Base-by-base conservation (phyloP, 2,797 vertebrate species). In the Hyperoplus immaculatus region DNA sequence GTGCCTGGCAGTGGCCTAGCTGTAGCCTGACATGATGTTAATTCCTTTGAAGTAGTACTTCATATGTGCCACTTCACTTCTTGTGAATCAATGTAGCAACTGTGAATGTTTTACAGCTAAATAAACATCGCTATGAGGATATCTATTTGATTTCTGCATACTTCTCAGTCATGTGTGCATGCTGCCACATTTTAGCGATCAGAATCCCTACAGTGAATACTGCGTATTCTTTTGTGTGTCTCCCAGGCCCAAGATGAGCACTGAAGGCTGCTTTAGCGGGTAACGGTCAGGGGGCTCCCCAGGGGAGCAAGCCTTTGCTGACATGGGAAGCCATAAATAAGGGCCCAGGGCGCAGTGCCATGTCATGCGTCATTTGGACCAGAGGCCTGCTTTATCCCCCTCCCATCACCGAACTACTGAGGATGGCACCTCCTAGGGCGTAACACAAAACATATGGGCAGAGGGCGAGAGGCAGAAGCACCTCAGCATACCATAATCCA, bases 281-380 rank as follows among this genome's bases (percentile, higher is more conserved):
- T 86, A 90, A 88, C 63, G 74, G 90, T 78, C 69, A 67, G 70
- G 83, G 84, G 88, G 89, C 79, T 90, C 92, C 94, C 89, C 90
- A 70, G 88, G 94, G 92, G 94, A 91, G 85, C 84, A 49, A 88
- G 90, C 85, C 91, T 92, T 88, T 18, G 74, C 91, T 94, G 94
- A 95, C 94, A 94, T 93, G 92, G 94, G 94, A 95, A 95, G 93
- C 88, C 95, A 96, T 95, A 95, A 95, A 96, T 95, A 94, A 95
- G 88, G 80, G 85, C 89, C 88, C 54, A 75, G 91, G 91, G 93
- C 82, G 91, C 90, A 93, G 89, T 81, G 82, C 93, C 91, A 87
- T 94, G 94, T 95, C 93, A 95, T 94, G 94, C 93, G 92, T 94
- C 93, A 95, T 95, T 94, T 94, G 91, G 92, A 74, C 77, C 67